A percentile compares a stretch with the other conserved stretches of the same genome.
These are phyloP conservation scores for Channa maculata DNA, from an alignment of 2,113 vertebrate species.

Conservation along the genomic window DNA sequence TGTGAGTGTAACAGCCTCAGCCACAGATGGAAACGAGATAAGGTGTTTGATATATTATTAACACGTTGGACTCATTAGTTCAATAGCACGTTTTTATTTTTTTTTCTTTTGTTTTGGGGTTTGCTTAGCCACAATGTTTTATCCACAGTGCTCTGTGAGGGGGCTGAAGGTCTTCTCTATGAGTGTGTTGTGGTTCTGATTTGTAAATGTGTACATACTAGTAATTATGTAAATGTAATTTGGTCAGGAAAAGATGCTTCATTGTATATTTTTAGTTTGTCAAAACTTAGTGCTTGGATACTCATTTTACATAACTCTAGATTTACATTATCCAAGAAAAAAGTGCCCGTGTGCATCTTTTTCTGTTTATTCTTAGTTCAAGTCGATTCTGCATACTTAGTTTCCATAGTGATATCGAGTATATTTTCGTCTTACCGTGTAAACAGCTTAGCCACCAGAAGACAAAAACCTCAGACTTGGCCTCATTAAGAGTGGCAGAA, in stretches of 20 bases:
- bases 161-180: too few relatives aligned
- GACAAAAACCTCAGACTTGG: background rate
- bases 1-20: background rate
- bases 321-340: background rate
- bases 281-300: background rate
- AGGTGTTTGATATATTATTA: constrained; percentile 33
- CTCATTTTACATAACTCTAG: background rate
- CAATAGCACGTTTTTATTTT: background rate
- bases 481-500: background rate
- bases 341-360: background rate
- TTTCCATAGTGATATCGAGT: constrained; percentile 37
- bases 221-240: background rate
- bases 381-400: background rate
- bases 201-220: background rate
- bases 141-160: too few relatives aligned
- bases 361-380: constrained; percentile 19
- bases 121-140: too few relatives aligned
- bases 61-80: background rate
- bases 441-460: background rate
- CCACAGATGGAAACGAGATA: constrained; percentile 23
- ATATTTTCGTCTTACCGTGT: background rate
- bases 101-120: too few relatives aligned
- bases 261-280: background rate
- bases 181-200: too few relatives aligned
- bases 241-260: background rate